phyloP scores from a whole-genome alignment of 2,888 invertebrate species.

The Bembecia ichneumoniformis region DNA sequence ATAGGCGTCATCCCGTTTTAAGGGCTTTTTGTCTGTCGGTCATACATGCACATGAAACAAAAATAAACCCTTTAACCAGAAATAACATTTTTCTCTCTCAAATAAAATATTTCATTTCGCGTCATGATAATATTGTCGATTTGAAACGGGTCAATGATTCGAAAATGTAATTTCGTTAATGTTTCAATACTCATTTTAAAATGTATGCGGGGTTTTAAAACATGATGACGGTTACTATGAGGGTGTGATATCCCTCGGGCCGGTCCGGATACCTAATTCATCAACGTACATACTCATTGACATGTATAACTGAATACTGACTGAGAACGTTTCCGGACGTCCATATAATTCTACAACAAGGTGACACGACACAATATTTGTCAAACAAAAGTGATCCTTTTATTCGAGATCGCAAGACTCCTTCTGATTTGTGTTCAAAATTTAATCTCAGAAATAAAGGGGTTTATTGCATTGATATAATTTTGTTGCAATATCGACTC shows the following conservation, averaged over 20 bases:
- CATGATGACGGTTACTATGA: not conserved
- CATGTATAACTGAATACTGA: slow-evolving; percentile 27
- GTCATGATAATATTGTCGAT: not conserved
- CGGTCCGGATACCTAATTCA: slow-evolving; percentile 19
- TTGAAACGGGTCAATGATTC: not conserved
- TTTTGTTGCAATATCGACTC: not conserved
- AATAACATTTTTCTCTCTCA: too few species aligned
- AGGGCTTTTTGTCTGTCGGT: too few species aligned
- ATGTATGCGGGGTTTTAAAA: not conserved
- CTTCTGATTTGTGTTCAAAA: not conserved
- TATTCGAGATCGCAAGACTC: slow-evolving; percentile 1
- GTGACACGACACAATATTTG: not conserved
- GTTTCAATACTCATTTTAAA: not conserved
- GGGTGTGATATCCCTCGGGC: slow-evolving; percentile 11
- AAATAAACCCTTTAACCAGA: too few species aligned
- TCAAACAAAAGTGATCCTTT: slow-evolving; percentile 8
- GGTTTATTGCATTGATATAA: not conserved
- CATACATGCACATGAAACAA: too few species aligned
- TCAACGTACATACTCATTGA: slow-evolving; percentile 23
- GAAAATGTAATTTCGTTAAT: not conserved
- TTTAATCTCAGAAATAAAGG: slow-evolving; percentile 6
- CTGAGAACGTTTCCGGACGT: slow-evolving; percentile 22
- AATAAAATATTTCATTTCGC: not conserved
- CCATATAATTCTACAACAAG: slow-evolving; percentile 16
- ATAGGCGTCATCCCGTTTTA: too few species aligned